Evolutionary conservation across 2,888 invertebrate genomes (phyloP).

Genomic region (Axea sp.): DNA sequence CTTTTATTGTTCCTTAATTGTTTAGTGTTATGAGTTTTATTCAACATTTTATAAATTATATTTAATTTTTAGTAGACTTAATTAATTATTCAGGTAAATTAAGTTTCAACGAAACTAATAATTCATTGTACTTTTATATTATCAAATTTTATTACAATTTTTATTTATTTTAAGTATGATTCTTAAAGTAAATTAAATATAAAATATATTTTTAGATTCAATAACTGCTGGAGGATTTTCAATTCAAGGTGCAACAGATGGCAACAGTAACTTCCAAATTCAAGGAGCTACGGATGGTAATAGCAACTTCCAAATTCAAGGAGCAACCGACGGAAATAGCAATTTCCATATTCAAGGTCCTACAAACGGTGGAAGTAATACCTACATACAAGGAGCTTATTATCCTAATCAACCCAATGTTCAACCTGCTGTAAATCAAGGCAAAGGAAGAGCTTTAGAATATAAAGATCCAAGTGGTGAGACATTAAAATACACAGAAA

Average conservation of each 20-base stretch:
- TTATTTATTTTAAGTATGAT: no score
- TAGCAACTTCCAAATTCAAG: constrained; percentile 71
- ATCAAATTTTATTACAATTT: no score
- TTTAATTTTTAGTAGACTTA: no score
- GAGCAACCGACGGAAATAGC: constrained; percentile 64
- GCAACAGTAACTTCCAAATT: constrained; percentile 69
- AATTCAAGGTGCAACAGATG: constrained; percentile 71
- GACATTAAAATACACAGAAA: no score
- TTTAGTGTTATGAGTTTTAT: no score
- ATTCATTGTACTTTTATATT: no score
- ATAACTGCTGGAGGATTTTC: constrained; percentile 62
- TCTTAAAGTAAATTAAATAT: no score
- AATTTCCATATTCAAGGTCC: constrained; percentile 75
- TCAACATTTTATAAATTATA: no score
- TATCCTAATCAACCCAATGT: constrained; percentile 62
- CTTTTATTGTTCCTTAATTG: no score
- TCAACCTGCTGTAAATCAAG: constrained; percentile 37
- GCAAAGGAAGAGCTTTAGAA: constrained; percentile 67
- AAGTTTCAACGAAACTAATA: no score
- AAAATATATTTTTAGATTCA: constrained; percentile 40
- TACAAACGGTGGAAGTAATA: constrained; percentile 69
- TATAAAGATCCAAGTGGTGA: constrained; percentile 76
- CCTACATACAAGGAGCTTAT: constrained; percentile 68
- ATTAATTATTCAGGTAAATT: no score
- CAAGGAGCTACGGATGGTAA: constrained; percentile 72